phyloP scores from a whole-genome alignment of 2,888 invertebrate species.

The Aplocera efformata region DNA sequence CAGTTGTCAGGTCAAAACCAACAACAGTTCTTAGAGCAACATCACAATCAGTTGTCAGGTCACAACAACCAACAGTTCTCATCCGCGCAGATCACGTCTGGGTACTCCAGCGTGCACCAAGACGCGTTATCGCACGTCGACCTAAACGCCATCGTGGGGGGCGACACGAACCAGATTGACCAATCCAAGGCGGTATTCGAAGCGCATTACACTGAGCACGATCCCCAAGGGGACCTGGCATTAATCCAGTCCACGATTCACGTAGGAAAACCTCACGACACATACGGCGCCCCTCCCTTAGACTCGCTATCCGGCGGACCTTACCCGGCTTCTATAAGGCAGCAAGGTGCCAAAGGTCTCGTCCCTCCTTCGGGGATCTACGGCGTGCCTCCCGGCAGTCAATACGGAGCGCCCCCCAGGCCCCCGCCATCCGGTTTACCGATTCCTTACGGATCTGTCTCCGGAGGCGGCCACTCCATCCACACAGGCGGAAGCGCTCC shows the following conservation, averaged over 20 bases:
- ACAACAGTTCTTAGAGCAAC: neutral
- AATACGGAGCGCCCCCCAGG: conserved; percentile 66
- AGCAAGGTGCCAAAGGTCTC: conserved; percentile 75
- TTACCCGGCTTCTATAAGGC: conserved; percentile 56
- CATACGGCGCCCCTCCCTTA: conserved; percentile 64
- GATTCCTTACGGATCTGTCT: conserved; percentile 64
- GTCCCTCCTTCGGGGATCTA: conserved; percentile 82
- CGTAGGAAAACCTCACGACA: conserved; percentile 47
- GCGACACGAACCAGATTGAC: conserved; percentile 70
- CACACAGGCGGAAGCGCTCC: conserved; percentile 68
- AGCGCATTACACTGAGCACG: conserved; percentile 68
- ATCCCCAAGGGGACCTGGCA: conserved; percentile 39
- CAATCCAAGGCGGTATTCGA: conserved; percentile 74
- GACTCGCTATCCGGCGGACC: conserved; percentile 67
- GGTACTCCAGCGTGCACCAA: conserved; percentile 69
- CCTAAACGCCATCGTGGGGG: conserved; percentile 64
- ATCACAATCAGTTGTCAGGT: neutral
- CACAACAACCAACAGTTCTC: conserved; percentile 13
- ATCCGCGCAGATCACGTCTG: conserved; percentile 55
- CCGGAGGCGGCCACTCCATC: conserved; percentile 64
- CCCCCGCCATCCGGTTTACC: conserved; percentile 54
- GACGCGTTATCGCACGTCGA: conserved; percentile 68
- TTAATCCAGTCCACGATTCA: conserved; percentile 36
- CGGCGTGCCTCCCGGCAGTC: conserved; percentile 80
- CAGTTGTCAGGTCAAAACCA: conserved; percentile 6